Percentiles rank a stretch among this genome's conserved stretches.
Conservation (phyloP, 2,888 invertebrate genomes). For the Parnassius glacialis region DNA sequence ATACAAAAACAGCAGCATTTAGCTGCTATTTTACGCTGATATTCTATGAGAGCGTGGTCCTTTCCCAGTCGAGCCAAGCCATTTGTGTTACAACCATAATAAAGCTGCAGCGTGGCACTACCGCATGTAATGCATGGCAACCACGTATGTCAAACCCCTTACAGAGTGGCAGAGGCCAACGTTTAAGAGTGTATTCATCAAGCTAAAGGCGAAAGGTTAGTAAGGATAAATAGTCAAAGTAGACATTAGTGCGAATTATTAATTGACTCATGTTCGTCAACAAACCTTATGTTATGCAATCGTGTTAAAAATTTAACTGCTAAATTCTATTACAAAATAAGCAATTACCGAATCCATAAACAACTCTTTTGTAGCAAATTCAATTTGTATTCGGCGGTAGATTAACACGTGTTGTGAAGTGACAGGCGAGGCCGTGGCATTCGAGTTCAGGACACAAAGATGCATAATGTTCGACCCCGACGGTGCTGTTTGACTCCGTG, state of each 20-base stretch:
- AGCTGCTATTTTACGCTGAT: too few species aligned
- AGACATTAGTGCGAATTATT: background rate
- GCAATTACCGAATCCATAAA: conserved; percentile 8
- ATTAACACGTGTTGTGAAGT: background rate
- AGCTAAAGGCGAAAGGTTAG: too few species aligned
- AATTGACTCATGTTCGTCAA: background rate
- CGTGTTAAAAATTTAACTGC: background rate
- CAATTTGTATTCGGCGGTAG: conserved; percentile 14
- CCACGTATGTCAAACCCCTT: too few species aligned
- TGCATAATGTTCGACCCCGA: conserved; percentile 10
- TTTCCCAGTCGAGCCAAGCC: too few species aligned
- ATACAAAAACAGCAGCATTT: too few species aligned
- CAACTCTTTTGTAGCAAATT: conserved; percentile 3
- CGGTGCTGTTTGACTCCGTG: conserved; percentile 1
- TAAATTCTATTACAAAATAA: conserved; percentile 12
- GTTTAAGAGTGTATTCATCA: too few species aligned
- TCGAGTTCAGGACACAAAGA: conserved; percentile 16
- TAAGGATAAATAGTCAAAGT: too few species aligned
- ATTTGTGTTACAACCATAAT: too few species aligned
- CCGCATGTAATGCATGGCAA: too few species aligned
- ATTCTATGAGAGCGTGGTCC: too few species aligned
- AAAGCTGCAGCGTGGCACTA: too few species aligned
- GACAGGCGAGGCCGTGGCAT: conserved; percentile 21
- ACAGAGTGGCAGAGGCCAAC: too few species aligned
- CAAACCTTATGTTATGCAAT: conserved; percentile 12